phyloP scores from a whole-genome alignment of 2,113 vertebrate species.

The Microtus pennsylvanicus region DNA sequence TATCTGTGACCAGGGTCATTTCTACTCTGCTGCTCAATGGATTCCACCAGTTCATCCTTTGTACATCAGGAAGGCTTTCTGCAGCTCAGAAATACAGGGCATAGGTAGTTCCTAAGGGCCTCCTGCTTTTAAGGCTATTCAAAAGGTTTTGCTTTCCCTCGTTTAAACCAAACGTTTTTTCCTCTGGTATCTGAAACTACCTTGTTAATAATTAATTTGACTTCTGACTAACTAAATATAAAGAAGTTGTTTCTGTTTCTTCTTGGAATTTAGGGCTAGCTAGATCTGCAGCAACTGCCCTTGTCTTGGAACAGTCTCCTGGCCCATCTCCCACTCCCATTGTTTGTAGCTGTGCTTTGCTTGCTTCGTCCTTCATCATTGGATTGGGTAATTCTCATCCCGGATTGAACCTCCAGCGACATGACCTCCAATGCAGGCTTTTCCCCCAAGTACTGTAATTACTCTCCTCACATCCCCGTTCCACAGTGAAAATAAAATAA shows the following conservation, averaged over 20 bases:
- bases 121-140: background rate
- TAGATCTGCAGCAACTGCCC: rapidly evolving
- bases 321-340: rapidly evolving
- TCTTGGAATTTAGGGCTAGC: background rate
- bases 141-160: background rate
- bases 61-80: background rate
- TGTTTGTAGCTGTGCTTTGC: no score
- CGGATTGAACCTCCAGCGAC: no score
- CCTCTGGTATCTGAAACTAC: background rate
- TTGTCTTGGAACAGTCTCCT: rapidly evolving
- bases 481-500: background rate
- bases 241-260: background rate
- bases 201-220: background rate
- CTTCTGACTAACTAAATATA: background rate
- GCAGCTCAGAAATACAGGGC: background rate
- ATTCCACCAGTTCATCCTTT: background rate
- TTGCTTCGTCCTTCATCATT: background rate
- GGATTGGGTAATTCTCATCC: no score
- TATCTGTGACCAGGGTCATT: background rate
- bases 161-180: background rate
- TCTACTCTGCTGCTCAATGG: background rate
- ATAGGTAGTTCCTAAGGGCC: background rate
- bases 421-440: rapidly evolving
- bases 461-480: background rate
- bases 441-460: background rate